These are phyloP conservation scores for Vidua macroura DNA, from an alignment of 2,113 vertebrate species.

Conservation along the genomic window DNA sequence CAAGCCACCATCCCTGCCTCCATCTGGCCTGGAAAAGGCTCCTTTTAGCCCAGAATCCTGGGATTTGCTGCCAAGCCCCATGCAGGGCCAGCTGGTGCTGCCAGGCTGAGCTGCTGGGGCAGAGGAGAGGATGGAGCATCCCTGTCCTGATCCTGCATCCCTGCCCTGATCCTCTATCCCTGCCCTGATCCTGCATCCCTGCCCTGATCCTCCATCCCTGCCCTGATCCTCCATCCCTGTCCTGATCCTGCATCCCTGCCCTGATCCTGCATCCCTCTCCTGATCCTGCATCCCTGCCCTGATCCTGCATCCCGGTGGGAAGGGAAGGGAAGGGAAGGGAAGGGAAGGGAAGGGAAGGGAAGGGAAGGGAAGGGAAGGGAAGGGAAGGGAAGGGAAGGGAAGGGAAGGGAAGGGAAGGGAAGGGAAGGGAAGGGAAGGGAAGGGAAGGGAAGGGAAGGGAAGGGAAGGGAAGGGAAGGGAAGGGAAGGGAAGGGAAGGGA, in stretches of 20 bases:
- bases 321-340: background rate
- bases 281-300: background rate
- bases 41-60: background rate
- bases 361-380: too few relatives aligned
- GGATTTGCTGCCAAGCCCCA: background rate
- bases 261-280: background rate
- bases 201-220: background rate
- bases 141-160: background rate
- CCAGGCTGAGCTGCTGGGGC: background rate
- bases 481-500: background rate
- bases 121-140: background rate
- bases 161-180: rapidly evolving
- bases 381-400: too few relatives aligned
- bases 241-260: background rate
- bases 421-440: too few relatives aligned
- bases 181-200: background rate
- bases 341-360: background rate
- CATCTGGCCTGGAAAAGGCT: background rate
- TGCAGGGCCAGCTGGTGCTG: background rate
- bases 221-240: background rate
- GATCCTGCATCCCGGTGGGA: background rate
- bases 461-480: too few relatives aligned
- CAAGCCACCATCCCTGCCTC: background rate
- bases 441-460: too few relatives aligned
- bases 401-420: too few relatives aligned